A percentile compares a stretch with the other conserved stretches of the same genome.
Conservation (phyloP, 53 echinoderm and acorn worm species). For the Apostichopus leukothele region DNA sequence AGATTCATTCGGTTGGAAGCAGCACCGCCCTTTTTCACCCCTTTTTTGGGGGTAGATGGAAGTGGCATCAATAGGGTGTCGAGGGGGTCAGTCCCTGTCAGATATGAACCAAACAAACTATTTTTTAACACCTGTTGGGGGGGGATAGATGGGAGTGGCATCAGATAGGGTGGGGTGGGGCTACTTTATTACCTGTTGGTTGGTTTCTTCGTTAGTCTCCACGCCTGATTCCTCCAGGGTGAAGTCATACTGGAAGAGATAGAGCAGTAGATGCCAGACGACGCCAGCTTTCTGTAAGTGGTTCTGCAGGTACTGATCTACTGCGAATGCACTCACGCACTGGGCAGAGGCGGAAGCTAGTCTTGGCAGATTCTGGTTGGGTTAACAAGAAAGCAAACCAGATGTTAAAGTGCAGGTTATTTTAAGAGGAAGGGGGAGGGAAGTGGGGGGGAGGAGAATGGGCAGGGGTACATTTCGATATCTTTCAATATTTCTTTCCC, state of each 20-base stretch:
- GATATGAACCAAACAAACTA: no score
- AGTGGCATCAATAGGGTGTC: no score
- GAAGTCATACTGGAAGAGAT: constrained; percentile 98
- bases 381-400: not conserved
- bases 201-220: constrained; percentile 71
- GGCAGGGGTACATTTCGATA: no score
- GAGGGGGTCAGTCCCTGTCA: no score
- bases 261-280: constrained; percentile 93
- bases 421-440: not conserved
- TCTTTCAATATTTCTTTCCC: no score
- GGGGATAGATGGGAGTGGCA: no score
- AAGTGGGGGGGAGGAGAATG: no score
- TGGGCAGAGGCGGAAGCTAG: constrained; percentile 77
- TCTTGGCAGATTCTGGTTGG: constrained; percentile 66
- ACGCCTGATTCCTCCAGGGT: constrained; percentile 94
- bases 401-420: not conserved
- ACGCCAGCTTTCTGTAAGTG: constrained; percentile 91
- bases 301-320: constrained; percentile 91
- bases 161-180: no score
- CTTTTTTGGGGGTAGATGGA: no score
- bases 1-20: no score
- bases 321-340: constrained; percentile 98
- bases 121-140: constrained; percentile 64
- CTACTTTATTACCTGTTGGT: constrained; percentile 71
- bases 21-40: no score